A percentile compares a stretch with the other conserved stretches of the same genome.
Conservation (phyloP, 2,888 invertebrate species). For the Perdita meconis region DNA sequence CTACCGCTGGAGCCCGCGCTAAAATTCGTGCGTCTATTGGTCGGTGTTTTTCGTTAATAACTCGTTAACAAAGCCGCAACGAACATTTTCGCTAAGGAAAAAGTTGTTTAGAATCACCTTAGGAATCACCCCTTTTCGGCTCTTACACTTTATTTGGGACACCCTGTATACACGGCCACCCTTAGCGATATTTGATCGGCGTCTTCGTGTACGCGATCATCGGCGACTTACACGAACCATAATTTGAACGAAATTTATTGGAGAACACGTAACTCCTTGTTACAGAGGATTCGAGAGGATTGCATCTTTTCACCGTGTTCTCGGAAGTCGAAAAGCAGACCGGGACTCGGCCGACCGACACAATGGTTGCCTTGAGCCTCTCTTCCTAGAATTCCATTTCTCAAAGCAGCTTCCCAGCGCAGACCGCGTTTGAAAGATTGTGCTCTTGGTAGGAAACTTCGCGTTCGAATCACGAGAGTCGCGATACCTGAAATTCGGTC, state of each 20-base stretch:
- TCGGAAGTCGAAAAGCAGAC: conserved; percentile 32
- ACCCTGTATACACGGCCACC: too few relatives aligned
- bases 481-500: not conserved
- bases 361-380: conserved; percentile 25
- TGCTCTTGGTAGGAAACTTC: conserved; percentile 6
- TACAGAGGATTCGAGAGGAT: not conserved
- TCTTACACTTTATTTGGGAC: too few relatives aligned
- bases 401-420: conserved; percentile 18
- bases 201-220: not conserved
- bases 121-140: too few relatives aligned
- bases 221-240: not conserved
- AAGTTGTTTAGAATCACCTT: too few relatives aligned
- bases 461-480: conserved; percentile 2
- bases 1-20: too few relatives aligned
- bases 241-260: not conserved
- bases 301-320: conserved; percentile 1
- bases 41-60: too few relatives aligned
- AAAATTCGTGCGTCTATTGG: too few relatives aligned
- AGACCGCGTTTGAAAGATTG: conserved; percentile 21
- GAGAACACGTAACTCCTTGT: not conserved
- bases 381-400: conserved; percentile 24
- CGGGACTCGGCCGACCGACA: not conserved
- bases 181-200: too few relatives aligned
- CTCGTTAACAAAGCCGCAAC: too few relatives aligned
- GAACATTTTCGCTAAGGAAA: too few relatives aligned